Evolutionary conservation across 2,797 vertebrate genomes (phyloP).

Genomic region (Furcifer pardalis): DNA sequence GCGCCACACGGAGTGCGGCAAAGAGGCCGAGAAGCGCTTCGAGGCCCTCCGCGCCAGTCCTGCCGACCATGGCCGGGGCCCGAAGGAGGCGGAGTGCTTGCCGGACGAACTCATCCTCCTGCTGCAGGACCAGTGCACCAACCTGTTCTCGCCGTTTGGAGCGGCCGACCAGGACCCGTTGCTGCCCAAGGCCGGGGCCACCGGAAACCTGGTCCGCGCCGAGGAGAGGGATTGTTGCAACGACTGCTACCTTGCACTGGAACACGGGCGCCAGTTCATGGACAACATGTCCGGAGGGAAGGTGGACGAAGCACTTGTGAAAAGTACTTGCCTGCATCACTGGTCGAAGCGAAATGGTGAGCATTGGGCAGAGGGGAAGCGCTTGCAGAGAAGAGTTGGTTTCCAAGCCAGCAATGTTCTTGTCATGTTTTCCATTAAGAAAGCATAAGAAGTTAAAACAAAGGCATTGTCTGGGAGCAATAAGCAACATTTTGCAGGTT

Average conservation of each 20-base stretch:
- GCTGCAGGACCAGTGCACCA: conserved; percentile 96
- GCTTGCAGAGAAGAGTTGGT: too few species aligned
- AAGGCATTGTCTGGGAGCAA: too few species aligned
- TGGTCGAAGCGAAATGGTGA: conserved; percentile 95
- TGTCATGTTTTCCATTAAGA: too few species aligned
- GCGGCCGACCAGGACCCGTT: conserved; percentile 85
- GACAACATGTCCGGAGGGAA: conserved; percentile 99
- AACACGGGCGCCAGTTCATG: conserved; percentile 98
- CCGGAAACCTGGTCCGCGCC: conserved; percentile 82
- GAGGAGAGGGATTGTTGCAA: conserved; percentile 95
- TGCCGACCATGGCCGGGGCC: conserved; percentile 80
- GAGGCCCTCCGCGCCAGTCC: conserved; percentile 88
- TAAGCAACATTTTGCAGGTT: too few species aligned
- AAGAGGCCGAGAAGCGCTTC: conserved; percentile 93
- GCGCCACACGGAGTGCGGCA: conserved; percentile 89
- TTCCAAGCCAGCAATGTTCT: too few species aligned
- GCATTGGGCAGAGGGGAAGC: conserved; percentile 37
- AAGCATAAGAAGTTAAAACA: too few species aligned
- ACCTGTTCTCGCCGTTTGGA: conserved; percentile 93
- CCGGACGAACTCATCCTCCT: conserved; percentile 93
- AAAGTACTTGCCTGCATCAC: conserved; percentile 93
- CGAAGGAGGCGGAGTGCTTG: conserved; percentile 85
- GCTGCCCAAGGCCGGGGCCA: conserved; percentile 75
- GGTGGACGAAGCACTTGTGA: conserved; percentile 95
- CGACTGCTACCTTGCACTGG: conserved; percentile 97